phyloP scores from a whole-genome alignment of 2,797 vertebrate species.

The Masticophis lateralis region DNA sequence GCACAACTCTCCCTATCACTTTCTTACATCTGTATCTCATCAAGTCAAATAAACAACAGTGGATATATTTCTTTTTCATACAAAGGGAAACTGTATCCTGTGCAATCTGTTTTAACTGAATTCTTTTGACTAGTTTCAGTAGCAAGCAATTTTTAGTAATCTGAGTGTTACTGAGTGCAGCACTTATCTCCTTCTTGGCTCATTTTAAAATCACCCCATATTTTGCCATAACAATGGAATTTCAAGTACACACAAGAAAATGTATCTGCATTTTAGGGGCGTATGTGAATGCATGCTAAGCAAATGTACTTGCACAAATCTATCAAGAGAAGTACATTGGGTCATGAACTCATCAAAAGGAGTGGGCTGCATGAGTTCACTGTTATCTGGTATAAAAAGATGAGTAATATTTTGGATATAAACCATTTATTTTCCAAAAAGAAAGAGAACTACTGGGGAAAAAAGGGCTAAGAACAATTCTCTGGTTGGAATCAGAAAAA shows the following conservation, averaged over 20 bases:
- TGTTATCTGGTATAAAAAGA: not conserved
- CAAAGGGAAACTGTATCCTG: not conserved
- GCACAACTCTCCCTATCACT: not conserved
- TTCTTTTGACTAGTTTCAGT: not conserved
- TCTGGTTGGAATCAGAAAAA: constrained; percentile 9
- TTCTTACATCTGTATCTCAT: not conserved
- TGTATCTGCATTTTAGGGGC: not conserved
- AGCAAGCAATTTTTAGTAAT: not conserved
- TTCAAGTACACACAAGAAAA: not conserved
- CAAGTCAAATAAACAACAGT: constrained; percentile 16
- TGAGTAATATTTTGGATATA: not conserved
- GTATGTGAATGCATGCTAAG: not conserved
- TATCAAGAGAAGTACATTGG: not conserved
- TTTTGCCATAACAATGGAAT: not conserved
- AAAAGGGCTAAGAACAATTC: not conserved
- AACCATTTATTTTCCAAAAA: not conserved
- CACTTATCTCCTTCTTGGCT: not conserved
- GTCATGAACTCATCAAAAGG: not conserved
- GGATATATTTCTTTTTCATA: not conserved
- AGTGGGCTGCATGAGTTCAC: not conserved
- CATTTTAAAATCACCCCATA: constrained; percentile 4
- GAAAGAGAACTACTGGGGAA: constrained; percentile 3
- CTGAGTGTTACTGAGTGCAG: constrained; percentile 3
- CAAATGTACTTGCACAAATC: constrained; percentile 11
- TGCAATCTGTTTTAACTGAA: constrained; percentile 14